Conservation (phyloP, 2,113 vertebrate genomes). For the Dicrurus megarhynchus region DNA sequence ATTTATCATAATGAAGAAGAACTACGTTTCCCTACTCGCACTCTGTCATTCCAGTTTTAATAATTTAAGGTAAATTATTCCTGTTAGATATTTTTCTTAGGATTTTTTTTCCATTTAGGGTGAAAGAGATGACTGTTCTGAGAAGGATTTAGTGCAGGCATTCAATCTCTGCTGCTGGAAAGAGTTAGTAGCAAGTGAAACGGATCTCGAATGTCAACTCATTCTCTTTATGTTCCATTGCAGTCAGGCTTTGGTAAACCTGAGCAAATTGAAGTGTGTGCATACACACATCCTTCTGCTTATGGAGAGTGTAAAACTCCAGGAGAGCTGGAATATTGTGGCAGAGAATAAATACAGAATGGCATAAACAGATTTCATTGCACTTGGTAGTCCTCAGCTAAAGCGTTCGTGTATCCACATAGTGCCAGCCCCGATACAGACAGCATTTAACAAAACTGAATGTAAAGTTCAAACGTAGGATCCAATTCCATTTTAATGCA, state of each 20-base stretch:
- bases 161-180: background rate
- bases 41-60: background rate
- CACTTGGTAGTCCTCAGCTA: background rate
- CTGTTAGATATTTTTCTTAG: background rate
- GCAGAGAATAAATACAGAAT: background rate
- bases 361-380: background rate
- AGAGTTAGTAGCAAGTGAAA: background rate
- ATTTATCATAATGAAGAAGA: background rate
- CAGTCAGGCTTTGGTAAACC: background rate
- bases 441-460: background rate
- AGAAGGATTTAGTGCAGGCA: background rate
- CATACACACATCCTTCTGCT: background rate
- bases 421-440: background rate
- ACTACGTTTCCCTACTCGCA: background rate
- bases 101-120: background rate
- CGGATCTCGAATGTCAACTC: background rate
- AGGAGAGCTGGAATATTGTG: background rate
- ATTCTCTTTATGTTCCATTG: background rate
- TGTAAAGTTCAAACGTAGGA: background rate
- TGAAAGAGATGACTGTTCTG: background rate
- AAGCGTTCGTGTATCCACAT: background rate
- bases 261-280: background rate
- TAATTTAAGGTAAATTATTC: background rate
- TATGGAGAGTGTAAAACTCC: background rate
- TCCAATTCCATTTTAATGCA: background rate